Evolutionary conservation across 2,888 invertebrate genomes (phyloP).

Genomic region (Hirtodrosophila cameraria): DNA sequence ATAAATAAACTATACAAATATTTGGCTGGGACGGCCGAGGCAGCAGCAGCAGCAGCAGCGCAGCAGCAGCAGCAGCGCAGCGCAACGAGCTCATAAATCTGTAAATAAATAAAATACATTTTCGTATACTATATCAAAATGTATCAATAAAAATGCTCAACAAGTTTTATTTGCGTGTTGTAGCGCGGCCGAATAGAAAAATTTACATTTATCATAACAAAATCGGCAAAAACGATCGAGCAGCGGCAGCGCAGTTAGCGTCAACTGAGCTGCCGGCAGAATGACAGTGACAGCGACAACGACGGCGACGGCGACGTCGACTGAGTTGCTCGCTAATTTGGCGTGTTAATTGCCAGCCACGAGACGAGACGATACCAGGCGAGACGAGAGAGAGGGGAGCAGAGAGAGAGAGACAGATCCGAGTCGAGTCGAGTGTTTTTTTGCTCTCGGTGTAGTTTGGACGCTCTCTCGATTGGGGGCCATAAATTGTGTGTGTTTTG

Average conservation of each 20-base stretch:
- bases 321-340: constrained; percentile 68
- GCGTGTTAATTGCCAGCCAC: constrained; percentile 74
- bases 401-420: too few relatives aligned
- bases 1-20: constrained; percentile 75
- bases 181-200: constrained; percentile 45
- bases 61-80: constrained; percentile 17
- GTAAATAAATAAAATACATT: constrained; percentile 76
- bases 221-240: constrained; percentile 37
- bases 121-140: constrained; percentile 70
- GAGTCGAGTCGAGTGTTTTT: constrained; percentile 20
- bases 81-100: constrained; percentile 73
- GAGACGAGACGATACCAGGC: constrained; percentile 35
- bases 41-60: too few relatives aligned
- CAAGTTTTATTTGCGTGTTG: constrained; percentile 66
- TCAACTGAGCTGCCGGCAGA: not conserved
- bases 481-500: constrained; percentile 74
- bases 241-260: constrained; percentile 15
- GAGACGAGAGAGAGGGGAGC: too few relatives aligned
- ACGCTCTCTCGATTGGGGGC: constrained; percentile 45
- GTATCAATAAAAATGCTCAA: constrained; percentile 78
- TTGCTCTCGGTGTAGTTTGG: not conserved
- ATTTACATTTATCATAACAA: constrained; percentile 63
- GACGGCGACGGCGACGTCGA: constrained; percentile 17
- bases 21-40: constrained; percentile 57
- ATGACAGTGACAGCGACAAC: constrained; percentile 12